Evolutionary conservation across 2,113 vertebrate genomes (phyloP).

Genomic region (Monopterus albus): DNA sequence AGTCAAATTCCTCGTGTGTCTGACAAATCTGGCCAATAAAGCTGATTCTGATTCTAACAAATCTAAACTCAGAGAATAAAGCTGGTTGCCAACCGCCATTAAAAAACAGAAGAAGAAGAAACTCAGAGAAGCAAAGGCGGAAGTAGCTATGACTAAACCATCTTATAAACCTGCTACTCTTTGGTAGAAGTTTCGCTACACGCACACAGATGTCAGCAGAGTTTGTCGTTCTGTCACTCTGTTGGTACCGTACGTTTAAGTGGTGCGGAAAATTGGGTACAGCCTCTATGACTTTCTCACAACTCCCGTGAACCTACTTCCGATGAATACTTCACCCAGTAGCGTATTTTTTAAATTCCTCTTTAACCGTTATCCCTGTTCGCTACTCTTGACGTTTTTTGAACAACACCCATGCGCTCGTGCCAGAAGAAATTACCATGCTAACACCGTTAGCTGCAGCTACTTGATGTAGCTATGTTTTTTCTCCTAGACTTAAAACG

Average conservation of each 20-base stretch:
- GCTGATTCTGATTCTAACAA: too few species aligned
- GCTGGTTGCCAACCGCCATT: too few species aligned
- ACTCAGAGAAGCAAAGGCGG: conserved; percentile 32
- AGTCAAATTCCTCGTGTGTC: too few species aligned
- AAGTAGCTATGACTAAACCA: rapidly evolving
- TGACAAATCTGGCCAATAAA: too few species aligned
- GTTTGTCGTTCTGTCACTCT: conserved; percentile 78
- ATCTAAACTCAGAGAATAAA: too few species aligned
- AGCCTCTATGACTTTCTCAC: conserved; percentile 17
- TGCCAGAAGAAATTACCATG: conserved; percentile 55
- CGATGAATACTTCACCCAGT: background rate
- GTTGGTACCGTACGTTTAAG: conserved; percentile 22
- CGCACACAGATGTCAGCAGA: conserved; percentile 75
- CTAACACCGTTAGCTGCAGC: conserved; percentile 64
- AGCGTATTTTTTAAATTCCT: background rate
- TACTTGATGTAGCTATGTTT: conserved; percentile 56
- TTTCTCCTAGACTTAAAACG: conserved; percentile 12
- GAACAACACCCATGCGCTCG: conserved; percentile 48
- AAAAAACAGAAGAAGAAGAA: too few species aligned
- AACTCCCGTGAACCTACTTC: background rate
- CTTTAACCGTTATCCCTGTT: conserved; percentile 12
- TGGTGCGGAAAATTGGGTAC: conserved; percentile 15
- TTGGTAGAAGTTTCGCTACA: conserved; percentile 58
- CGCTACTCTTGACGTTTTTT: conserved; percentile 16
- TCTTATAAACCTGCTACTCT: background rate